Evolutionary conservation across 2,797 vertebrate species (phyloP).

Genomic region (Arctocebus calabarensis): DNA sequence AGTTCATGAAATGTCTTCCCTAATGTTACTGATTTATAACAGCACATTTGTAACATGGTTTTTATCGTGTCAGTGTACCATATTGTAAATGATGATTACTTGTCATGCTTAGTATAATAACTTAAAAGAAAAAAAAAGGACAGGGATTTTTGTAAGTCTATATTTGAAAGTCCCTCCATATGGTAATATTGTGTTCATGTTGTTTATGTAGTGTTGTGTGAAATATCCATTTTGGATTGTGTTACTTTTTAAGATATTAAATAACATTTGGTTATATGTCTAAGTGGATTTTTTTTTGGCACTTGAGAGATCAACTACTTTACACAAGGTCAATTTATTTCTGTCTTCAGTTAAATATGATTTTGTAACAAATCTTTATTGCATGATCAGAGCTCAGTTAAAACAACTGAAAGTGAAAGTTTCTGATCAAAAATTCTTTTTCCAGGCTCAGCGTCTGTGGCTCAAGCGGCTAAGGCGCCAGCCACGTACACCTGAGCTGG

Average conservation of each 20-base stretch:
- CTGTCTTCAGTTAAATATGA: not conserved
- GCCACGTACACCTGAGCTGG: too few species aligned
- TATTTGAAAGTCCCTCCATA: conserved; percentile 99
- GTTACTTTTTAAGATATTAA: conserved; percentile 99
- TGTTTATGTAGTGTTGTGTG: conserved; percentile 98
- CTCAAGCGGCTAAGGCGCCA: too few species aligned
- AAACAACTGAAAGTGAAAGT: conserved; percentile 26
- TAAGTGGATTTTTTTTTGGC: conserved; percentile 90
- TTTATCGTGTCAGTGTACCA: conserved; percentile 97
- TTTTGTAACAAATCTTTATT: conserved; percentile 37
- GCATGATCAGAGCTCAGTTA: not conserved
- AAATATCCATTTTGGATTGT: conserved; percentile 97
- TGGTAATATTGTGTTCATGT: conserved; percentile 97
- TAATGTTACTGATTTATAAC: conserved; percentile 97
- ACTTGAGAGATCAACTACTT: conserved; percentile 60
- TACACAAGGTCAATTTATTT: conserved; percentile 55
- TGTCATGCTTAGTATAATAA: conserved; percentile 99
- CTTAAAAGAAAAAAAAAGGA: conserved; percentile 94
- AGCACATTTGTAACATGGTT: conserved; percentile 98
- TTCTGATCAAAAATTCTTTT: conserved; percentile 30
- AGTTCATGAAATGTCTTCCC: conserved; percentile 99
- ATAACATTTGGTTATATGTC: conserved; percentile 97
- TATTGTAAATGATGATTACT: conserved; percentile 99
- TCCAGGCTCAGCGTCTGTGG: too few species aligned
- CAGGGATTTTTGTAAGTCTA: conserved; percentile 98